Conservation (phyloP, 2,888 invertebrate genomes). For the Drosophila anomelani region DNA sequence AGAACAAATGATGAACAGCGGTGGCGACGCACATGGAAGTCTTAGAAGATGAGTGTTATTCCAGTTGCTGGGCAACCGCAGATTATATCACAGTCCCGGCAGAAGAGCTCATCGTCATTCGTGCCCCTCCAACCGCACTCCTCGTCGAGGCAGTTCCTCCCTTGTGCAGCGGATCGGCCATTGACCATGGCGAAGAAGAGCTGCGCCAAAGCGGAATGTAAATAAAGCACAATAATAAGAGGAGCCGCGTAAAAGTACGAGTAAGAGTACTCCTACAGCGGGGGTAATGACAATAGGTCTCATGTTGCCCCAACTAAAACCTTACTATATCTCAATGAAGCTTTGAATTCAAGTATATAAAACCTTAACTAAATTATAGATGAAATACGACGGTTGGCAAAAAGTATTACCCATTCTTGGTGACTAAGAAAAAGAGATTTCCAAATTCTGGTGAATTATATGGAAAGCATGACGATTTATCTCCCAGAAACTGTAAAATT, state of each 20-base stretch:
- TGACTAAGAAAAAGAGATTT: neutral
- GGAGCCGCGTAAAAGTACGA: slow-evolving; percentile 53
- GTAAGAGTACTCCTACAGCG: slow-evolving; percentile 8
- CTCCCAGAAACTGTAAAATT: neutral
- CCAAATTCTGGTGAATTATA: neutral
- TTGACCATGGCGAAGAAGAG: slow-evolving; percentile 82
- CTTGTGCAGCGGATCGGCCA: slow-evolving; percentile 79
- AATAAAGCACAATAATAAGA: slow-evolving; percentile 73
- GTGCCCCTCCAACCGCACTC: slow-evolving; percentile 4
- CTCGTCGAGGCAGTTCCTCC: slow-evolving; percentile 62
- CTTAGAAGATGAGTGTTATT: slow-evolving; percentile 39
- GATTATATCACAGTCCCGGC: slow-evolving; percentile 81
- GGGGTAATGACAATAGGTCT: neutral
- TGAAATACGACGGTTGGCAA: neutral
- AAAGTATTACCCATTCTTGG: neutral
- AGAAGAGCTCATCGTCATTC: slow-evolving; percentile 47
- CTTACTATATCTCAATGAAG: no score
- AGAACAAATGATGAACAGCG: slow-evolving; percentile 50
- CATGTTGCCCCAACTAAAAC: no score
- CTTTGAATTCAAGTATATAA: no score
- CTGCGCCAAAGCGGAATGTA: slow-evolving; percentile 72
- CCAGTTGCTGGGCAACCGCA: slow-evolving; percentile 58
- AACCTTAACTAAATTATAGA: neutral
- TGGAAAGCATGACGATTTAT: neutral
- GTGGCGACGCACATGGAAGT: slow-evolving; percentile 56